These are phyloP conservation scores for Crocidura indochinensis DNA, from an alignment of 2,797 vertebrate species.

Conservation along the genomic window DNA sequence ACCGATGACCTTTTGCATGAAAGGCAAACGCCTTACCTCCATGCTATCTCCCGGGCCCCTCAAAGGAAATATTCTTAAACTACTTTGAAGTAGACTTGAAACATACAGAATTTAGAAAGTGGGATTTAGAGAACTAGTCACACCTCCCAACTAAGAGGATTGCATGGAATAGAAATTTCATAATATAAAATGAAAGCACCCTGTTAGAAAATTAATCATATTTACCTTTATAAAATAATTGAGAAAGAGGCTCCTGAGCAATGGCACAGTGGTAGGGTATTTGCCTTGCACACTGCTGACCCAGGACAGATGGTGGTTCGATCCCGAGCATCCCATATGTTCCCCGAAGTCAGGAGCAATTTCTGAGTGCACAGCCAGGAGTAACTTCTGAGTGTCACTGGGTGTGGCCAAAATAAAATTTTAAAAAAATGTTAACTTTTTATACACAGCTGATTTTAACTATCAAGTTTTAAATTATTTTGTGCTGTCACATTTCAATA, in stretches of 20 bases:
- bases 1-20: too few species aligned
- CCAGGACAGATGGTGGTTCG: too few species aligned
- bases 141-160: background rate
- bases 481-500: background rate
- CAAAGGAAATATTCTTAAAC: background rate
- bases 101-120: background rate
- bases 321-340: too few species aligned
- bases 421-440: background rate
- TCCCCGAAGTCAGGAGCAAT: too few species aligned
- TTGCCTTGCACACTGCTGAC: too few species aligned
- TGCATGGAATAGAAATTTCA: slow-evolving; percentile 50
- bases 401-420: too few species aligned
- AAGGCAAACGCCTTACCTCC: too few species aligned
- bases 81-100: too few species aligned
- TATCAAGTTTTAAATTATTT: background rate
- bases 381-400: too few species aligned
- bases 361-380: too few species aligned
- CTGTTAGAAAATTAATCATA: background rate
- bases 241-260: background rate
- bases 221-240: background rate
- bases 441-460: background rate
- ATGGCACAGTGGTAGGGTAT: too few species aligned
- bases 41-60: too few species aligned
- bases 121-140: background rate
- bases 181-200: background rate